Conservation (phyloP, 2,797 vertebrate genomes). For the Eupleurogrammus muticus region DNA sequence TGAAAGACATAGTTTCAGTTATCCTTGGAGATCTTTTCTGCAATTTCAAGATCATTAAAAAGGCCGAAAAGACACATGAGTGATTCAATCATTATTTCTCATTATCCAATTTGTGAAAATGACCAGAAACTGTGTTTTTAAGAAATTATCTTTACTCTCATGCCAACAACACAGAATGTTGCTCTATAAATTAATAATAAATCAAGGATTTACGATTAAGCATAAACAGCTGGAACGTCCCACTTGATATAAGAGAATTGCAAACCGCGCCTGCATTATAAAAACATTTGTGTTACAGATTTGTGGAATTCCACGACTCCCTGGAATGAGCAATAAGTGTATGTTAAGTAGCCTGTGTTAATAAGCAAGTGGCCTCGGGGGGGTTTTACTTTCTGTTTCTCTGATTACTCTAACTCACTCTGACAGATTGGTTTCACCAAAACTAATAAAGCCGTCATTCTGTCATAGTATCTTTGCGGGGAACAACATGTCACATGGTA, state of each 20-base stretch:
- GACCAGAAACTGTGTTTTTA: not conserved
- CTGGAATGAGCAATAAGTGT: too few relatives aligned
- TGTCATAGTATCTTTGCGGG: not conserved
- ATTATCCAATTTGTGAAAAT: not conserved
- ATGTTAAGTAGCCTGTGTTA: too few relatives aligned
- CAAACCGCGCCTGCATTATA: not conserved
- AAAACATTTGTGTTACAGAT: not conserved
- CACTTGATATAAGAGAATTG: not conserved
- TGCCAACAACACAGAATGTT: not conserved
- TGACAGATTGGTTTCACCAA: not conserved
- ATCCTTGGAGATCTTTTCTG: not conserved
- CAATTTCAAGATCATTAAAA: conserved; percentile 4
- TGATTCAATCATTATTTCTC: not conserved
- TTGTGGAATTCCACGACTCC: not conserved
- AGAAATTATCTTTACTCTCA: not conserved
- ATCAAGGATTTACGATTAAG: too few relatives aligned
- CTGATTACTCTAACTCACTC: not conserved
- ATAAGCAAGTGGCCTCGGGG: too few relatives aligned
- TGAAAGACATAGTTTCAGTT: too few relatives aligned
- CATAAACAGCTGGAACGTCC: not conserved
- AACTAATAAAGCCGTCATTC: not conserved
- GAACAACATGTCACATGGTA: conserved; percentile 8
- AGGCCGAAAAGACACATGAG: not conserved
- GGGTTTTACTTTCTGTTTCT: not conserved
- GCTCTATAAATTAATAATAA: not conserved